Evolutionary conservation across 1,140 invertebrate species (phyloP).

Genomic region (Scaptomyza pallida): DNA sequence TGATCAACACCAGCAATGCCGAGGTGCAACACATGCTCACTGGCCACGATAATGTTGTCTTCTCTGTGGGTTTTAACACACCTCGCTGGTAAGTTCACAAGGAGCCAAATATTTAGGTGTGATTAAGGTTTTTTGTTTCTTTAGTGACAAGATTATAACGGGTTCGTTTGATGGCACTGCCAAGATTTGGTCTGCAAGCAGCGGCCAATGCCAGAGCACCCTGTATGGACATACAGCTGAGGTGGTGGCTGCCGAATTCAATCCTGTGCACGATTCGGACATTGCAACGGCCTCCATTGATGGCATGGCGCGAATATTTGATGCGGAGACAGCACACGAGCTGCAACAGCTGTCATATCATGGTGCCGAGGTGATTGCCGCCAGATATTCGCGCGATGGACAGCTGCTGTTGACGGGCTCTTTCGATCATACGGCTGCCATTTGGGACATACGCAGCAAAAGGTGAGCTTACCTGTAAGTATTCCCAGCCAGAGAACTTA

Average conservation of each 20-base stretch:
- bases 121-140: neutral
- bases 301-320: slow-evolving; percentile 89
- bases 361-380: slow-evolving; percentile 89
- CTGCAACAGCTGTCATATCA: slow-evolving; percentile 87
- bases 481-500: too few relatives aligned
- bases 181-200: slow-evolving; percentile 87
- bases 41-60: slow-evolving; percentile 93
- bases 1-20: slow-evolving; percentile 91
- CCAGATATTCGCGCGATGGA: slow-evolving; percentile 89
- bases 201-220: slow-evolving; percentile 88
- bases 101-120: neutral
- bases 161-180: slow-evolving; percentile 93
- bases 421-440: slow-evolving; percentile 90
- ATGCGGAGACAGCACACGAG: slow-evolving; percentile 87
- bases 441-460: slow-evolving; percentile 90
- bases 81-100: slow-evolving; percentile 87
- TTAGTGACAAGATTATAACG: slow-evolving; percentile 90
- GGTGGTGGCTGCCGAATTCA: slow-evolving; percentile 89
- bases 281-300: slow-evolving; percentile 92
- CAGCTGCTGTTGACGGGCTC: slow-evolving; percentile 90
- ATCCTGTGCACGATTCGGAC: slow-evolving; percentile 85
- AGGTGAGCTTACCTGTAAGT: slow-evolving; percentile 88
- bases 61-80: slow-evolving; percentile 90
- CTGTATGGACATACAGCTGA: slow-evolving; percentile 90
- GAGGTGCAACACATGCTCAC: slow-evolving; percentile 88